Conservation (phyloP, 2,888 invertebrate species). For the Byasa hedistus region DNA sequence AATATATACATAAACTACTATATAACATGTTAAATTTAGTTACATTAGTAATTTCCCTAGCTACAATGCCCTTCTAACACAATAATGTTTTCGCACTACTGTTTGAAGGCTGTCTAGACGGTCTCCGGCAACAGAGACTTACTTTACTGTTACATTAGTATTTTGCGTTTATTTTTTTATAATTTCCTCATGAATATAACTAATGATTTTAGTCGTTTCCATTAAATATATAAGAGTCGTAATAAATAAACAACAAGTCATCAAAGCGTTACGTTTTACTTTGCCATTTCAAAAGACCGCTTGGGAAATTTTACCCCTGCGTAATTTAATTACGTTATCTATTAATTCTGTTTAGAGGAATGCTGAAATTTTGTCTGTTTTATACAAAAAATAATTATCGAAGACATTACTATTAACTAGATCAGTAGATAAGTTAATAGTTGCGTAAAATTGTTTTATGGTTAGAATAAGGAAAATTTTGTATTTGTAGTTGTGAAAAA, state of each 20-base stretch:
- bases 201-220: neutral
- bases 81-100: no score
- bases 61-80: no score
- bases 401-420: neutral
- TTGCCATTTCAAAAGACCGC: constrained; percentile 5
- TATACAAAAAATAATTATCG: neutral
- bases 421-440: neutral
- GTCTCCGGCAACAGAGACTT: neutral
- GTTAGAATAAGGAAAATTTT: neutral
- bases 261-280: constrained; percentile 5
- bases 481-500: neutral
- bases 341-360: constrained; percentile 5
- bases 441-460: neutral
- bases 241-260: constrained; percentile 3
- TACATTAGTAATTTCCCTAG: no score
- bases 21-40: no score
- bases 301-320: constrained; percentile 4
- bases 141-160: neutral
- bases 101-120: no score
- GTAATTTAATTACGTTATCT: constrained; percentile 12
- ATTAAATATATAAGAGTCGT: neutral
- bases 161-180: neutral
- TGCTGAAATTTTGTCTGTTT: neutral
- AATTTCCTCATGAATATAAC: neutral
- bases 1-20: no score